Evolutionary conservation across 2,113 vertebrate genomes (phyloP).

Genomic region (Lepisosteus osseus): DNA sequence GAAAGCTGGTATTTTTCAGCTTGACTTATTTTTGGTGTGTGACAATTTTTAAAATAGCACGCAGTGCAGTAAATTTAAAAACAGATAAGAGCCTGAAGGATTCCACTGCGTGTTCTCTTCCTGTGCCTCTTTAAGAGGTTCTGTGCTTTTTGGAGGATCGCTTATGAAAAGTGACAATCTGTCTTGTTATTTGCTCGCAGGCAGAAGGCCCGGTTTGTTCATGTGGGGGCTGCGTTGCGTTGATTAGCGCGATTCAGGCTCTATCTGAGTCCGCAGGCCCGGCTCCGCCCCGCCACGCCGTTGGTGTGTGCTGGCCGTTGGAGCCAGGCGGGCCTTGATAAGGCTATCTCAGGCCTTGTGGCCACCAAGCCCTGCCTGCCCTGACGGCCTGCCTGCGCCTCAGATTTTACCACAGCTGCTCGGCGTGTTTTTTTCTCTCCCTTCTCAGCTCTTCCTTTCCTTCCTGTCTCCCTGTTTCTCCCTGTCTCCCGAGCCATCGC

Average conservation of each 20-base stretch:
- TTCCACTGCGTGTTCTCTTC: slow-evolving; percentile 11
- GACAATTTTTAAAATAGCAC: slow-evolving; percentile 14
- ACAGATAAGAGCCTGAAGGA: slow-evolving; percentile 18
- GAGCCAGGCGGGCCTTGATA: slow-evolving; percentile 74
- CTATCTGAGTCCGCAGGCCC: slow-evolving; percentile 45
- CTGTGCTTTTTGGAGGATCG: slow-evolving; percentile 25
- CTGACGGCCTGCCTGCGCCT: slow-evolving; percentile 51
- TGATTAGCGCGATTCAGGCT: slow-evolving; percentile 22
- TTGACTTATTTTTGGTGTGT: slow-evolving; percentile 26
- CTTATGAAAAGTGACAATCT: slow-evolving; percentile 47
- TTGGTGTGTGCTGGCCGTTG: slow-evolving; percentile 67
- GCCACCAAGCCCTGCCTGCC: slow-evolving; percentile 25
- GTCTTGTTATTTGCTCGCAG: slow-evolving; percentile 32
- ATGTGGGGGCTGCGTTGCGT: slow-evolving; percentile 2
- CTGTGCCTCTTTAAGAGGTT: slow-evolving; percentile 16
- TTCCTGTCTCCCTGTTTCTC: slow-evolving; percentile 1
- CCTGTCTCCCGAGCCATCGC: slow-evolving; percentile 6
- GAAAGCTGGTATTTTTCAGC: too few relatives aligned
- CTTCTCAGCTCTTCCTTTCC: not conserved
- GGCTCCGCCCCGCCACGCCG: slow-evolving; percentile 46
- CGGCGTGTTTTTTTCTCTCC: slow-evolving; percentile 25
- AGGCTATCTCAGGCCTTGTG: slow-evolving; percentile 73
- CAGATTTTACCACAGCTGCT: slow-evolving; percentile 71
- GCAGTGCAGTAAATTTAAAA: not conserved
- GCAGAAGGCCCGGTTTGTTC: not conserved